These are phyloP conservation scores for Cichladusa arquata DNA, from an alignment of 2,113 vertebrate genomes.

Conservation along the genomic window DNA sequence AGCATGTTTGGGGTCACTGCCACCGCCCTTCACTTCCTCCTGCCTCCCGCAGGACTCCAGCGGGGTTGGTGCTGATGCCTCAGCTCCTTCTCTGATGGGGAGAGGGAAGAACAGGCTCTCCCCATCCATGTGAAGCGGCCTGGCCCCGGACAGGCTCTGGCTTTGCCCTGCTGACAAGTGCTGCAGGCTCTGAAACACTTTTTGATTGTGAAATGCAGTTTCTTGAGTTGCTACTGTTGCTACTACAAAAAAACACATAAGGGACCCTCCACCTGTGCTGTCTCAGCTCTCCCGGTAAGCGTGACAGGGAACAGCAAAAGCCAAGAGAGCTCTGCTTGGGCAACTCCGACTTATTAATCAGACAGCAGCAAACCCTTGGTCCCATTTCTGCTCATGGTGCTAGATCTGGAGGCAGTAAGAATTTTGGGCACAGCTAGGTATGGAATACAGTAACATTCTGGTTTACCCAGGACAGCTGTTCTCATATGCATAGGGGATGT, in stretches of 20 bases:
- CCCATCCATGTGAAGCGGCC: too few relatives aligned
- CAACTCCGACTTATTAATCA: neutral
- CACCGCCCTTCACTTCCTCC: neutral
- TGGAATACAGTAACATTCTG: neutral
- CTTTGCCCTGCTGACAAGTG: neutral
- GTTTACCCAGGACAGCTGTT: neutral
- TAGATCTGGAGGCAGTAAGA: neutral
- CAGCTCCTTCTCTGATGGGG: neutral
- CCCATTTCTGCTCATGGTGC: neutral
- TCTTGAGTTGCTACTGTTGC: neutral
- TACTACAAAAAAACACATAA: neutral
- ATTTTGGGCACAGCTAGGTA: neutral
- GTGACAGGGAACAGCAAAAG: neutral
- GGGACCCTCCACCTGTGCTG: rapidly evolving
- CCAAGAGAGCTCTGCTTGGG: neutral
- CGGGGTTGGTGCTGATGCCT: neutral
- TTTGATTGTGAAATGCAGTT: neutral
- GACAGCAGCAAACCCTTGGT: neutral
- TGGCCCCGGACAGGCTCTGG: too few relatives aligned
- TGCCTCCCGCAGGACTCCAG: neutral
- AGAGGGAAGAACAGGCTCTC: neutral
- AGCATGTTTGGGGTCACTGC: neutral
- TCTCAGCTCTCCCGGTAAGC: neutral
- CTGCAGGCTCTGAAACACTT: neutral
- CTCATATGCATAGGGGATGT: neutral